Evolutionary conservation across 1,140 invertebrate genomes (phyloP), one percentile per base, ranked within the genome.

Genomic region (Campoletis sonorensis): DNA sequence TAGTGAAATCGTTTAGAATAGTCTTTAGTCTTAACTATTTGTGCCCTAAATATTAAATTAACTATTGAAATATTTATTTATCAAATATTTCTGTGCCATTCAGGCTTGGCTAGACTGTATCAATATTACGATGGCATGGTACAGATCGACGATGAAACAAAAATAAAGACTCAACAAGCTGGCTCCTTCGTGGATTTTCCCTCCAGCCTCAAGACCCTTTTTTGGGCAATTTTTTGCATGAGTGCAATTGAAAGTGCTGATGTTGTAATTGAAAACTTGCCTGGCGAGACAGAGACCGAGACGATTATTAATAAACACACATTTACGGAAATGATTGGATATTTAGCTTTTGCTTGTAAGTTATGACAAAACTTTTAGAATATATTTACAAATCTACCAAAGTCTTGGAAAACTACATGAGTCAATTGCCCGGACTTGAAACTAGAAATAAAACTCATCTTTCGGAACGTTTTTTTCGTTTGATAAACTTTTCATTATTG

Each of bases 191-290:
- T 94, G 3, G 91, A 92, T 76, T 91, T 94, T 67, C 30, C 81
- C 4, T 93, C 92, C 54, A 95, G 95, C 8, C 89, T 96, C 54
- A 95, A 94, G 85, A 96, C 95, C 7, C 91, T 96, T 37, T 96
- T 96, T 88, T 96, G 95, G 95, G 95, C 95, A 0, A 92, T 96
- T 82, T 96, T 96, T 86, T 95, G 95, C 73, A 94, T 96, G 92
- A 93, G 94, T 0, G 94, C 95, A 3, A 89, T 95, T 70, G 93
- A 95, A 86, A 94, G 94, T 33, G 95, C 94, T 16, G 94, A 94
- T 70, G 94, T 95, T 10, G 89, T 94, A 18, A 93, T 94, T 8
- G 93, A 93, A 84, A 94, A 94, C 84, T 84, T 94, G n/a, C 91
- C 92, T 1, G 91, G 92, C 10, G 90, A 92, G 79, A 89, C 87